These are phyloP conservation scores for Halcyon leucocephala DNA, from an alignment of 2,797 vertebrate species.

Conservation along the genomic window DNA sequence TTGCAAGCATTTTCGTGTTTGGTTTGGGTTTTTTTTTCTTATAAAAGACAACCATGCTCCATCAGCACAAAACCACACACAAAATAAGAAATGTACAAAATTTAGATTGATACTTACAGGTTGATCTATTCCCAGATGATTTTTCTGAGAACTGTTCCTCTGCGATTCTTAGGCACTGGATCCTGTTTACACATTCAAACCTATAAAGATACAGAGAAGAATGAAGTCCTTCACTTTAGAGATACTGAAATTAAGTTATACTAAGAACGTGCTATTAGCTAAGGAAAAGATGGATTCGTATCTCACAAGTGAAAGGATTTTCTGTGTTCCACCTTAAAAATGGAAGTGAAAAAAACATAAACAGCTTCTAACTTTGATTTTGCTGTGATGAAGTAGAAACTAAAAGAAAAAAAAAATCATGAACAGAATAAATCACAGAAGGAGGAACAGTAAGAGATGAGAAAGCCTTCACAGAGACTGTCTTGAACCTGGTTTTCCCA, in stretches of 20 bases:
- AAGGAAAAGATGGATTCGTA: background rate
- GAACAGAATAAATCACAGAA: background rate
- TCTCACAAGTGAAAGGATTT: background rate
- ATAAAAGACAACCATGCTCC: background rate
- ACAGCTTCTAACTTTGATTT: background rate
- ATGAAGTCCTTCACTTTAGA: background rate
- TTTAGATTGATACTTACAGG: background rate
- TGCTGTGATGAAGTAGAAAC: background rate
- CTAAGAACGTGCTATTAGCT: background rate
- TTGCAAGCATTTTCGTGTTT: background rate
- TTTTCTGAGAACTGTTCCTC: background rate
- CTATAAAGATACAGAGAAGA: background rate
- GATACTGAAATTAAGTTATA: background rate
- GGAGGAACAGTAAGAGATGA: background rate
- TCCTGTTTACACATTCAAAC: background rate
- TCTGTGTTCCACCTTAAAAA: background rate
- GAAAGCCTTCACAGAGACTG: background rate
- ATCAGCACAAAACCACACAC: rapidly evolving
- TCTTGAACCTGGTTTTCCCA: background rate
- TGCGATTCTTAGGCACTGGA: background rate
- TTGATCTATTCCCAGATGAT: background rate
- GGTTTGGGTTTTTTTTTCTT: background rate
- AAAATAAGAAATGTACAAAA: background rate
- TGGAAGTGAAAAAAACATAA: background rate
- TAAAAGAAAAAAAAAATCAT: background rate